Percentiles rank a stretch among this genome's conserved stretches.
Conservation (phyloP, 2,113 vertebrate species). For the Cyprinodon brontotheroides region DNA sequence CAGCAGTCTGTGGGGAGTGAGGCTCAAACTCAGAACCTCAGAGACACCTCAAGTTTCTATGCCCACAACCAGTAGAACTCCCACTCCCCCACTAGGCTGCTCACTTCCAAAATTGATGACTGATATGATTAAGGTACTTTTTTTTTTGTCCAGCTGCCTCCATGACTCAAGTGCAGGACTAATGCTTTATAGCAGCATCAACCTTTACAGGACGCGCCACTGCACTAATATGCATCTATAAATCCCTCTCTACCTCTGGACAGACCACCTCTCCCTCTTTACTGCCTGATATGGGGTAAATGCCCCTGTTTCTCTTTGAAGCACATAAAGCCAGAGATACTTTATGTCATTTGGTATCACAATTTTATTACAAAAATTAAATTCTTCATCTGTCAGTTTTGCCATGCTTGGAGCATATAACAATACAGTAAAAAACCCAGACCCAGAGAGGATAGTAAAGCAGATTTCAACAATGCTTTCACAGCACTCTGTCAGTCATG, state of each 20-base stretch:
- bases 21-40: too few relatives aligned
- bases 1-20: too few relatives aligned
- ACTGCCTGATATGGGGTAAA: neutral
- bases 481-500: constrained; percentile 82
- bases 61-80: too few relatives aligned
- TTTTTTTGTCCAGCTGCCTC: constrained; percentile 4
- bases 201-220: neutral
- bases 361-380: constrained; percentile 88
- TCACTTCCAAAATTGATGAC: neutral
- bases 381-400: constrained; percentile 82
- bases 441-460: constrained; percentile 81
- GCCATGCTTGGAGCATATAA: constrained; percentile 86
- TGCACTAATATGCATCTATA: neutral
- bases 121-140: neutral
- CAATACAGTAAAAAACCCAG: constrained; percentile 85
- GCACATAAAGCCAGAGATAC: constrained; percentile 47
- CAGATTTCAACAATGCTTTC: constrained; percentile 75
- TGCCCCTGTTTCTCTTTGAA: neutral
- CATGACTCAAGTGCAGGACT: neutral
- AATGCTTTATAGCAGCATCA: too few relatives aligned
- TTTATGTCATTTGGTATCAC: constrained; percentile 77
- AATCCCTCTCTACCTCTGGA: neutral
- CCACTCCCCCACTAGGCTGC: too few relatives aligned
- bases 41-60: too few relatives aligned
- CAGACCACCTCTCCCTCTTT: neutral